Evolutionary conservation across 2,797 vertebrate species (phyloP), one percentile per base, ranked within the genome.

Genomic region (Microctenopoma stevenorrisi): DNA sequence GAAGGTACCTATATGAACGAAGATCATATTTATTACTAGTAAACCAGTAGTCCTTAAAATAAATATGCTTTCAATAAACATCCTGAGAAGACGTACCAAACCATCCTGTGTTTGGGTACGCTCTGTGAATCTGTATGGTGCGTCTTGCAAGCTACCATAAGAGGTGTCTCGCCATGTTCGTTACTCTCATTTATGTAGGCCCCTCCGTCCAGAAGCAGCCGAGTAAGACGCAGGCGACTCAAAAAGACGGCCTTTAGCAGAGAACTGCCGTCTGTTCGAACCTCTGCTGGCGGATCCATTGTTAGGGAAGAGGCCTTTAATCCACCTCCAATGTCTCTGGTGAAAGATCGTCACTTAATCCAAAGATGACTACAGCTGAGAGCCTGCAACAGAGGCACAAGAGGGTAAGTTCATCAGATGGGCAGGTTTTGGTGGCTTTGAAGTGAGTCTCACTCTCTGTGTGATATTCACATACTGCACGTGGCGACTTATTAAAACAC

Each of bases 111-210:
- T 72, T 95, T 93, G 54, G 92, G 73, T 15, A 83, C 94, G 1
- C 96, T 96, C 86, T 97, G 96, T 2, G 87, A 62, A 64, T 98
- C 96, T 0, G 83, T 72, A 6, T 96, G 95, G 11, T 76, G 89
- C 15, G 93, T 96, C 78, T 92, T 94, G 73, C 96, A 96, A 44
- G 96, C 95, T 1, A 96, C 92, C 95, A 97, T 97, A 2, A 98
- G 84, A 0, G 96, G 96, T 0, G 97, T 98, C 87, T 97, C 95
- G 0, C 96, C 96, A 0, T 91, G 81, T 60, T 96, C 93, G 1
- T 98, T 97, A 74, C 96, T 98, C 84, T 98, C 96, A 0, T 98
- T 97, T 61, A 98, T 88, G 74, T 97, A 98, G 73, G 96, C 96
- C 0, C 96, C 96, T 0, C 96, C 96, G 82, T 98, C 97, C 4